Base-by-base conservation (phyloP, 1,140 invertebrate genomes). In the Scaptomyza montana region DNA sequence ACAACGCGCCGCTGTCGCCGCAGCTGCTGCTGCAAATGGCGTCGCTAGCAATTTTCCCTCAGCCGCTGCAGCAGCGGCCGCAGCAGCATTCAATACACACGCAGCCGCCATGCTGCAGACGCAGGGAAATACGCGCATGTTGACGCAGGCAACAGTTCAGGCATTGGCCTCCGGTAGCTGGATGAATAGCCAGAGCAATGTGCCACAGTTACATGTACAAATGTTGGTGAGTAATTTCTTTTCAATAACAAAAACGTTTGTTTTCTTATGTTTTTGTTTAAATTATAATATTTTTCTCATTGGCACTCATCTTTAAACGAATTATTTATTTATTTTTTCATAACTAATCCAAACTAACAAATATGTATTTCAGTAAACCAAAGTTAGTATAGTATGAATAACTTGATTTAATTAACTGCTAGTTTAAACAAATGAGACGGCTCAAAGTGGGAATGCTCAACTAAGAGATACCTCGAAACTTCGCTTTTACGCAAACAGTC, bases 141-240 rank as follows among this genome's bases (percentile, higher is more conserved):
- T 89, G 4, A 78, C 78, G 9, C 84, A 85, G 53, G 89, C 90
- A 47, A 90, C 89, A 6, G 89, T 91, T 2, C 90, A 91, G 70
- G 90, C 89, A 0, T 41, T 91, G 53, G 81, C 89, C 55, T 91
- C 53, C 68, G 81, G 86, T 6, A 57, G 89, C 19, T 91, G 90
- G 90, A 91, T 91, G 82, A 79, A 85, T 19, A 80, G 71, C n/a
- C 82, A 87, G 21, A 82, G 61, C 36, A 89, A 77, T 74, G 66
- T 90, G 33, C 75, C 80, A 12, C 79, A 91, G 68, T 72, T 91
- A 10, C 90, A 91, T 67, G 90, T 90, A 33, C 90, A 91, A 71
- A 91, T 91, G 84, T 78, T 91, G 78, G 90, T 91, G 66, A 91
- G 89, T 80, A 36, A 53, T 65, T 56, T 13, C 9, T 45, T 39